Evolutionary conservation across 2,797 vertebrate species (phyloP).

Genomic region (Labeo calbasu): DNA sequence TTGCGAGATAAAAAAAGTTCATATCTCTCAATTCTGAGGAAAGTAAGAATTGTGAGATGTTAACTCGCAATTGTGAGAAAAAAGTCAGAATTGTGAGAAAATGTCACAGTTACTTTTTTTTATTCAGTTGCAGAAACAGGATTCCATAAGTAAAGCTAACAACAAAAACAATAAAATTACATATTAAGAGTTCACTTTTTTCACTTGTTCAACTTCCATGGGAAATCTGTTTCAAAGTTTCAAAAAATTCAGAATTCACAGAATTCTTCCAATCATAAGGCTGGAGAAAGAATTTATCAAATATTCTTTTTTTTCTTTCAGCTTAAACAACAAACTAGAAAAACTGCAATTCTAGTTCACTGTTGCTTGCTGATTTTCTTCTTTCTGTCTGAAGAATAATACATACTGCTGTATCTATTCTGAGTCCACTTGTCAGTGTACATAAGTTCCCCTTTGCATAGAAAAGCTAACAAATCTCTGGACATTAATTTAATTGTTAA

Average conservation of each 20-base stretch:
- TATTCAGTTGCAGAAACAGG: too few species aligned
- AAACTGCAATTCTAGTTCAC: background rate
- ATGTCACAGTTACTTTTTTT: too few species aligned
- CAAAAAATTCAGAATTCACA: background rate
- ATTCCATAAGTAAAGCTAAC: too few species aligned
- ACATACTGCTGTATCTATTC: background rate
- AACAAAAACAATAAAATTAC: too few species aligned
- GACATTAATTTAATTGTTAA: conserved; percentile 18
- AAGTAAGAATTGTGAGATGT: too few species aligned
- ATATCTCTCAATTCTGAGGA: too few species aligned
- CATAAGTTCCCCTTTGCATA: background rate
- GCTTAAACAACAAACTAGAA: background rate
- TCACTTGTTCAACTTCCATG: too few species aligned
- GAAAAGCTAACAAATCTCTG: conserved; percentile 14
- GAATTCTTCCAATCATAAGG: background rate
- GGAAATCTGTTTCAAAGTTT: background rate
- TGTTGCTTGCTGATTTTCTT: background rate
- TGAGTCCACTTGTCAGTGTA: background rate
- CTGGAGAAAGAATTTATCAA: background rate
- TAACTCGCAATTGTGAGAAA: too few species aligned
- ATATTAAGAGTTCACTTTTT: too few species aligned
- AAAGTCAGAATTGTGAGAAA: too few species aligned
- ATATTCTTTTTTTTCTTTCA: background rate
- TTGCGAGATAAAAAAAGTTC: too few species aligned
- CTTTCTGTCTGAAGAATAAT: background rate